Base-by-base conservation (phyloP, 1,140 invertebrate species). In the Tigriopus japonicus region DNA sequence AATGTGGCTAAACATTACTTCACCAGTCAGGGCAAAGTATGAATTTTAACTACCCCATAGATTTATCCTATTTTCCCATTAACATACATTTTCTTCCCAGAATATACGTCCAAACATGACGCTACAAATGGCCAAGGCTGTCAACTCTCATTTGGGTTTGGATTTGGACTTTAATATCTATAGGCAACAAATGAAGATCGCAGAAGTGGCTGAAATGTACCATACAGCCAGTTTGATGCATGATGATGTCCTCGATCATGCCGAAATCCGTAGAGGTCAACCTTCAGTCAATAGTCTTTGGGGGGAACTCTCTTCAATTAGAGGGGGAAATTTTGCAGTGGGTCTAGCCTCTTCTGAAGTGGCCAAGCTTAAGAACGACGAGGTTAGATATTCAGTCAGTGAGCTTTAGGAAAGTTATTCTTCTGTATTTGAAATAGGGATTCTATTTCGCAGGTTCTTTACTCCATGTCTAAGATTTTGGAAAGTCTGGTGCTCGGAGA, bases 201-300 rank as follows among this genome's bases (percentile, higher is more conserved):
- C 94, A 52, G 87, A 97, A 80, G 90, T 97, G 64, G 80, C 88
- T 49, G 96, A 99, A 80, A 99, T 99, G 95, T 94, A 99, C 68
- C 96, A 99, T 75, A 93, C 88, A 63, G 94, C 95, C 58, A 97
- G 92, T 63, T 77, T 99, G 67, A 84, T 98, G 56, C 96, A 99
- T 75, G 96, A 99, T 75, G 96, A 99, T 77, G 93, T 99, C 65
- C 95, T 99, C 70, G 96, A 99, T 74, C 84, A 86, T 67, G 86
- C 94, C n/a, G 85, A 95, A 71, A 87, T 86, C 68, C 77, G 96
- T 62, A 80, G 96, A 67, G 92, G 93, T 24, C 96, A 95, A 73
- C 85, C 90, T 53, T 94, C 88, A 65, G 87, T 93, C 54, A 95
- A 96, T 74, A 81, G 83, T 62, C 73, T 91, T 52, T 98, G 94